phyloP scores from a whole-genome alignment of 2,113 vertebrate species.

The Ceyx cyanopectus region DNA sequence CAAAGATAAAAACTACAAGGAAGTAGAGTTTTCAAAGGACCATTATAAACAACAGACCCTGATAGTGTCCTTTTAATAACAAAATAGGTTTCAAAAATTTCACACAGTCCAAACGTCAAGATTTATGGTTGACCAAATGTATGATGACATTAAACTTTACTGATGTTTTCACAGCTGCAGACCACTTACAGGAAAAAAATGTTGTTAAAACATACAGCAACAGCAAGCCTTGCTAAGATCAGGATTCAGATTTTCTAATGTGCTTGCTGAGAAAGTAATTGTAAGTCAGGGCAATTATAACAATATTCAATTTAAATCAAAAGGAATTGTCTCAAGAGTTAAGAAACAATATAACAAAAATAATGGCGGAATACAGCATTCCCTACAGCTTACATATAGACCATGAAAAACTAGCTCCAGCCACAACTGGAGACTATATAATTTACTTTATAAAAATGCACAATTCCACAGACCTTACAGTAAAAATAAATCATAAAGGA shows the following conservation, averaged over 20 bases:
- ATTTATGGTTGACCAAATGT: conserved; percentile 6
- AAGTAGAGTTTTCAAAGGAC: not conserved
- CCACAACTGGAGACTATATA: not conserved
- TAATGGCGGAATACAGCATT: not conserved
- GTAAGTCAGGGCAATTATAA: not conserved
- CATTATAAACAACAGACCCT: not conserved
- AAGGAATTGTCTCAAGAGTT: not conserved
- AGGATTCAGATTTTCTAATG: not conserved
- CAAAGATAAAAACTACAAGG: not conserved
- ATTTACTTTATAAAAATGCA: not conserved
- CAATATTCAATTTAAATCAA: not conserved
- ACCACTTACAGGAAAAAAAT: conserved; percentile 2
- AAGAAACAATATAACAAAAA: not conserved
- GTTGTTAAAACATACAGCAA: conserved; percentile 16
- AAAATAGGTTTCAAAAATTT: not conserved
- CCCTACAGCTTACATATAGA: not conserved
- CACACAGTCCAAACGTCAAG: not conserved
- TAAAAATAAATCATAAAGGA: not conserved
- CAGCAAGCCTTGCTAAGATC: not conserved
- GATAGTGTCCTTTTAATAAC: not conserved
- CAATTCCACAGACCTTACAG: not conserved
- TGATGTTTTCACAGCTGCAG: conserved; percentile 41
- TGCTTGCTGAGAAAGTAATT: not conserved
- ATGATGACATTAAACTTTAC: not conserved
- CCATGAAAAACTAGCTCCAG: not conserved